Base-by-base conservation (phyloP, 2,797 vertebrate species). In the Rousettus madagascariensis region DNA sequence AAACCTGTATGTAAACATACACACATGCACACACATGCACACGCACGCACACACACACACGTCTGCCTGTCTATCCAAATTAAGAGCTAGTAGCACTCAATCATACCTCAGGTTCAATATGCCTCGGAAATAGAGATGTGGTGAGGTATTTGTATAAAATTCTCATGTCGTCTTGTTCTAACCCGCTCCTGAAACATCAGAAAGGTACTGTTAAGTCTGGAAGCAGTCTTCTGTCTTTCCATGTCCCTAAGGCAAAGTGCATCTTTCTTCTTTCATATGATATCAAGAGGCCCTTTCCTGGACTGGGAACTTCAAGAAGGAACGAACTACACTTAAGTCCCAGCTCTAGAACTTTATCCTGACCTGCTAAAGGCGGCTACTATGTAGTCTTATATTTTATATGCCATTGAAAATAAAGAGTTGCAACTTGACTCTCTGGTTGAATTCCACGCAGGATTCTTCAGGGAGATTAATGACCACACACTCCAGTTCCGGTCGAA, bases 141-240 rank as follows among this genome's bases (percentile, higher is more conserved):
- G 99, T 99, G 98, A 99, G 98, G 98, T 99, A 99, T 97, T 99
- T 99, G 98, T 99, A 99, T 92, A 99, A 97, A 98, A 99, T 99
- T 96, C 99, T 99, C 99, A 99, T 99, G 97, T 99, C 99, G 5
- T 99, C 99, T 98, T 99, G 99, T 96, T 99, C 99, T 96, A 99
- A 97, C 93, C 99, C 99, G 91, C 99, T 99, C 99, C 99, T 99
- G 97, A 65, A 97, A 97, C 53, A 92, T 13, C 38, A 43, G 69
- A 92, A 92, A 95, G 19, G 19, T 36, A 94, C 3, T 7, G 8
- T 79, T 88, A 83, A 8, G 55, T 16, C 1, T 86, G 49, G 53
- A 61, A 55, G 1, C n/a, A 10, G 46, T 74, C 36, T 91, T 93
- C 38, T 5, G 0, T 36, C 77, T 88, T 90, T 17, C 28, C n/a